Evolutionary conservation across 2,113 vertebrate species (phyloP), one percentile per base, ranked within the genome.

Genomic region (Arizona elegans): DNA sequence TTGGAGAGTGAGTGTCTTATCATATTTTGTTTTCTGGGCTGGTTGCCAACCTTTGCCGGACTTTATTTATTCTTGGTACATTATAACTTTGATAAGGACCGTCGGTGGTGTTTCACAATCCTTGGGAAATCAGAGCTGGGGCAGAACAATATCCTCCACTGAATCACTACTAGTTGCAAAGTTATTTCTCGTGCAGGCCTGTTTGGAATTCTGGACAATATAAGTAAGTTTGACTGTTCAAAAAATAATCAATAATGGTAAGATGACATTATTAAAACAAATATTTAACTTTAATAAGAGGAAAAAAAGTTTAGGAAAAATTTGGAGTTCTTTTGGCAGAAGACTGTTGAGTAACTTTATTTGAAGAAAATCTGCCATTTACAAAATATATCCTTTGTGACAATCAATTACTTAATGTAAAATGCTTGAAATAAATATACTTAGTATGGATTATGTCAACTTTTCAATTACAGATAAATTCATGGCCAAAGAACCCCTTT

Each of bases 391-490:
- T 92, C 94, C 96, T 95, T 94, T 94, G 92, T 96, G 94, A 96
- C 96, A 97, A 97, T 98, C 98, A 98, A 97, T 98, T 97, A 98
- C 94, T 94, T 97, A 96, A 98, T 95, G 92, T 93, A 97, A 97
- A 97, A 97, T 95, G 95, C 95, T 95, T 96, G 96, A 97, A 97
- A 98, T 97, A 97, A 97, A 98, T 58, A 53, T 96, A 97, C 96
- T 97, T 97, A 97, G 95, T 97, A 98, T 98, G 96, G 97, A 98
- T 98, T 98, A 97, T 98, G 96, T 97, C 97, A 98, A 96, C 97
- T 98, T 97, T 97, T 98, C 97, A 97, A 97, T 97, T 97, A 98
- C 96, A 94, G 97, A 97, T 96, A 98, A 98, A 98, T 97, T 97
- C 97, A 97, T 1, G 0, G 95, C 95, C 95, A 95, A 65, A 97